These are phyloP conservation scores for Platycheirus albimanus DNA, from an alignment of 2,888 invertebrate genomes.

Conservation along the genomic window DNA sequence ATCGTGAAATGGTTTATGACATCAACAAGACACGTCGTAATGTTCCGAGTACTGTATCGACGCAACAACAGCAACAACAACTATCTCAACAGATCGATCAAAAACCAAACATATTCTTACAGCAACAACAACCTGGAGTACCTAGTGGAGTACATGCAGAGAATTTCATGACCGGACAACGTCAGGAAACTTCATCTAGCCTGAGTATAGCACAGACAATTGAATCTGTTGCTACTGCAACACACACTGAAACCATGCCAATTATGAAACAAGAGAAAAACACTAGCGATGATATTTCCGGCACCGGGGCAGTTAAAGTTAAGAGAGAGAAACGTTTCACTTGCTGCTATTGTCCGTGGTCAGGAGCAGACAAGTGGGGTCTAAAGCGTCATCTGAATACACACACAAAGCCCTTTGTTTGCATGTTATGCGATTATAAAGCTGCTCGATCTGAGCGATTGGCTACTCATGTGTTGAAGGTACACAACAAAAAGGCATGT, in stretches of 20 bases:
- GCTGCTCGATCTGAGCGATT: constrained; percentile 95
- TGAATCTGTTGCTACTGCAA: constrained; percentile 82
- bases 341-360: constrained; percentile 96
- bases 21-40: constrained; percentile 89
- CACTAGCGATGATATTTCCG: constrained; percentile 78
- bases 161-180: constrained; percentile 80
- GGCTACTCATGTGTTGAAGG: constrained; percentile 94
- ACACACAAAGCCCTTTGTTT: constrained; percentile 95
- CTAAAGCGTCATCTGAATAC: constrained; percentile 95
- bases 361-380: constrained; percentile 97
- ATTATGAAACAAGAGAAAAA: constrained; percentile 81
- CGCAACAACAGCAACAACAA: constrained; percentile 74
- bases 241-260: constrained; percentile 79
- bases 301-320: constrained; percentile 79
- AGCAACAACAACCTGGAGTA: constrained; percentile 75
- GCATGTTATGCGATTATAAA: constrained; percentile 95
- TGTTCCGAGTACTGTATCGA: constrained; percentile 80
- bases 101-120: constrained; percentile 81
- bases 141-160: constrained; percentile 59
- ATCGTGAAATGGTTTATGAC: constrained; percentile 94
- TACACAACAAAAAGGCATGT: constrained; percentile 95
- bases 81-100: constrained; percentile 77
- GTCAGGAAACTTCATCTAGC: constrained; percentile 82
- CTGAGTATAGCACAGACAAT: constrained; percentile 82
- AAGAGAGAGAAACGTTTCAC: constrained; percentile 90